phyloP scores from a whole-genome alignment of 2,113 vertebrate genomes.

The Festucalex cinctus region DNA sequence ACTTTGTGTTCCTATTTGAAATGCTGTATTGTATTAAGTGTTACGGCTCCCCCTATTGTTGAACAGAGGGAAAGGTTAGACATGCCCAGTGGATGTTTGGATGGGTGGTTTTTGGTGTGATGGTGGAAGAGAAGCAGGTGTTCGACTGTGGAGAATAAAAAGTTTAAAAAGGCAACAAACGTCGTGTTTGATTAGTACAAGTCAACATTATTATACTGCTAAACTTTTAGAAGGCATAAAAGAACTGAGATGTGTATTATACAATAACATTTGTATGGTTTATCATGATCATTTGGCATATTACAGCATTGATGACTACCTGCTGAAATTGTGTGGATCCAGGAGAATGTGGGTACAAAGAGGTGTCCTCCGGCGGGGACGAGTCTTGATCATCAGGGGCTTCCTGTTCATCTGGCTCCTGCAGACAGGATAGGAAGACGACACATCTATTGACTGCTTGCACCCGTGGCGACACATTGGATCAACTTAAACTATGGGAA shows the following conservation, averaged over 20 bases:
- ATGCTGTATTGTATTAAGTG: too few species aligned
- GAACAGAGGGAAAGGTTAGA: too few species aligned
- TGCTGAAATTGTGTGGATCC: conserved; percentile 95
- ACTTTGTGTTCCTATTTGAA: too few species aligned
- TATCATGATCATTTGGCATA: neutral
- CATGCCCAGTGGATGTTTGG: too few species aligned
- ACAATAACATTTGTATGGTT: neutral
- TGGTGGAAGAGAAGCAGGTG: too few species aligned
- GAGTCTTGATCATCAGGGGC: conserved; percentile 96
- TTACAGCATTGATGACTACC: conserved; percentile 61
- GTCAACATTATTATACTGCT: neutral
- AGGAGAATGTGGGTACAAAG: conserved; percentile 93
- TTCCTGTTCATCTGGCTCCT: conserved; percentile 98
- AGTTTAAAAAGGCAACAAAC: too few species aligned
- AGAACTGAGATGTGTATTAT: neutral
- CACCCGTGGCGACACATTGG: neutral
- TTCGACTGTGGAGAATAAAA: too few species aligned
- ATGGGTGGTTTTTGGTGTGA: too few species aligned
- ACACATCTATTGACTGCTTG: neutral
- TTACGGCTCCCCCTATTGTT: too few species aligned
- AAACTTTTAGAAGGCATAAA: neutral
- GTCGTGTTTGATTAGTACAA: too few species aligned
- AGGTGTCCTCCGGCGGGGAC: conserved; percentile 96
- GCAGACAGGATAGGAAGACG: conserved; percentile 21
- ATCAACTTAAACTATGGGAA: conserved; percentile 25